Evolutionary conservation across 2,797 vertebrate genomes (phyloP), one percentile per base, ranked within the genome.

Genomic region (Leptodactylus fallax): DNA sequence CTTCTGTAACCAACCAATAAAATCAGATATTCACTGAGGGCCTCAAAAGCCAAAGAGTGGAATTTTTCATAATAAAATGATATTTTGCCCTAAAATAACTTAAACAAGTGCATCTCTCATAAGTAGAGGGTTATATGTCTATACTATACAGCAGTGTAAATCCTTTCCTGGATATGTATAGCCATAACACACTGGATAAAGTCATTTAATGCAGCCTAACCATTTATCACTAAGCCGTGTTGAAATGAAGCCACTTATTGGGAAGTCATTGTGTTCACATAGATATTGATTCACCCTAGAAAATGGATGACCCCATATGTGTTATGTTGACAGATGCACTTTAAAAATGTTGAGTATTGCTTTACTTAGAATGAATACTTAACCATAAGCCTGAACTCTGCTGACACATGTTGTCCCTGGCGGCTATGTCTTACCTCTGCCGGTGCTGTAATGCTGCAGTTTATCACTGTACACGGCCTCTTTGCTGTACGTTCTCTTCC

Each of bases 401-500:
- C 47, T 69, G 63, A 83, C 67, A 27, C 14, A 53, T 63, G 25
- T 8, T 27, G 17, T 56, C 51, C 49, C 49, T 17, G 63, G 23
- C 21, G 81, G 81, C 81, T 56, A n/a, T 10, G n/a, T 76, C 83
- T 98, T 92, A 99, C 98, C 98, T 96, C 98, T 92, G 89, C 98
- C 98, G 0, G 98, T 98, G 95, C 98, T 99, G 95, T 99, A 99
- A 92, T 99, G 98, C 88, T 99, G 98, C 49, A 99, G 90, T 89
- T 99, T 99, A 87, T 99, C 98, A 0, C 98, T 99, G 95, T 99
- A 99, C 71, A 98, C 97, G 0, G 98, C 98, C 91, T 99, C 98
- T 92, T 99, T 99, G 93, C 95, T 97, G 93, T 99, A 99, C 3
- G 96, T 97, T 0, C 98, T 96, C 94, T 99, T 99, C 96, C 98